Evolutionary conservation across 2,797 vertebrate species (phyloP).

Genomic region (Phyllotis vaccarum): DNA sequence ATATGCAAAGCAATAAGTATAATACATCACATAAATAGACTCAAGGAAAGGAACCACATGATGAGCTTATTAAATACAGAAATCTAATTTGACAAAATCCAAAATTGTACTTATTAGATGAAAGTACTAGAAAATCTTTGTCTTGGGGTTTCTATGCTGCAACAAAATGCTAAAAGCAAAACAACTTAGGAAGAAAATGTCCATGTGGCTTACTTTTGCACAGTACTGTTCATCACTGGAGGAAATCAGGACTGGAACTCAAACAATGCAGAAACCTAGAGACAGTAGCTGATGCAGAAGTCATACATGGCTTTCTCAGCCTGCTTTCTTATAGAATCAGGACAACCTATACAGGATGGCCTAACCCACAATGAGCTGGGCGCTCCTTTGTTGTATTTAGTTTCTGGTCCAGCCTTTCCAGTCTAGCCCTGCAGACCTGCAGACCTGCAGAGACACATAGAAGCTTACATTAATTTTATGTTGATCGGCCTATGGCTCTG

Average conservation of each 20-base stretch:
- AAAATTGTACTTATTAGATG: background rate
- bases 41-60: background rate
- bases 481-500: too few species aligned
- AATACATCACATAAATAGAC: background rate
- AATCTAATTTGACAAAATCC: background rate
- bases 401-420: too few species aligned
- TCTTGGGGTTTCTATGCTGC: background rate
- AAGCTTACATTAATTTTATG: too few species aligned
- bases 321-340: background rate
- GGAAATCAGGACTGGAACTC: background rate
- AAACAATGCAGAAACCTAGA: background rate
- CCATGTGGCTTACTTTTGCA: background rate
- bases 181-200: background rate
- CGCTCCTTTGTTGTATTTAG: too few species aligned
- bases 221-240: background rate
- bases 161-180: background rate
- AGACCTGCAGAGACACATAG: too few species aligned
- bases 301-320: background rate
- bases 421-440: too few species aligned
- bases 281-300: background rate
- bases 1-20: background rate
- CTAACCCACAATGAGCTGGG: background rate
- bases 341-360: background rate
- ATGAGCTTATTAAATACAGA: background rate
- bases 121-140: background rate